These are phyloP conservation scores for Martes martes DNA, from an alignment of 2,113 vertebrate genomes.

Conservation along the genomic window DNA sequence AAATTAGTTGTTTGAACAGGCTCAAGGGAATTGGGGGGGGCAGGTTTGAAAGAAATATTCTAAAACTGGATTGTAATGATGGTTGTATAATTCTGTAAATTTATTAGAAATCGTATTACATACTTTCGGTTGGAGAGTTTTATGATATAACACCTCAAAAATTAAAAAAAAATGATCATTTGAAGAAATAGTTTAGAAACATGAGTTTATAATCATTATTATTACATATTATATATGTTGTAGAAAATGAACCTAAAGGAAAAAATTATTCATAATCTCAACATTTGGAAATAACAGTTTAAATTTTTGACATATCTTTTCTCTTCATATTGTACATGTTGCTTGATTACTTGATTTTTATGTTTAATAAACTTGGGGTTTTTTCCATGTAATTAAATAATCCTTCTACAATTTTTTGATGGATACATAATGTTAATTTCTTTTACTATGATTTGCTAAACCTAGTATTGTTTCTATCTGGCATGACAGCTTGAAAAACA, in stretches of 20 bases:
- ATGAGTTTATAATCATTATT: background rate
- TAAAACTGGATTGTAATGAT: background rate
- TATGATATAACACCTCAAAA: background rate
- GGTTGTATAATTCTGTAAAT: background rate
- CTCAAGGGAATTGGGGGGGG: no score
- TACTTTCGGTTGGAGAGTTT: background rate
- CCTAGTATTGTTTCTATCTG: background rate
- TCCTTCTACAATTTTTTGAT: background rate
- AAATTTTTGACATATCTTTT: background rate
- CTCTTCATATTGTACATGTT: background rate
- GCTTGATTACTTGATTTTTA: conserved; percentile 1
- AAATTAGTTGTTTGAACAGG: background rate
- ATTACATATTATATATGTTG: background rate
- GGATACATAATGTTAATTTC: background rate
- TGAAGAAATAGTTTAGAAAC: background rate
- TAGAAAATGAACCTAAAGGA: background rate
- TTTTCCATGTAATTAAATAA: background rate
- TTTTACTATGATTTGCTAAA: background rate
- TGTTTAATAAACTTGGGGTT: background rate
- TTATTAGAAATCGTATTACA: background rate
- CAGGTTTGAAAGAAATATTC: background rate
- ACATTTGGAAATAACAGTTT: background rate
- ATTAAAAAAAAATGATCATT: background rate
- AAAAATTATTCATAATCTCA: background rate
- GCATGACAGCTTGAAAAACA: background rate